phyloP scores from a whole-genome alignment of 2,113 vertebrate species.

The Larimichthys crocea region DNA sequence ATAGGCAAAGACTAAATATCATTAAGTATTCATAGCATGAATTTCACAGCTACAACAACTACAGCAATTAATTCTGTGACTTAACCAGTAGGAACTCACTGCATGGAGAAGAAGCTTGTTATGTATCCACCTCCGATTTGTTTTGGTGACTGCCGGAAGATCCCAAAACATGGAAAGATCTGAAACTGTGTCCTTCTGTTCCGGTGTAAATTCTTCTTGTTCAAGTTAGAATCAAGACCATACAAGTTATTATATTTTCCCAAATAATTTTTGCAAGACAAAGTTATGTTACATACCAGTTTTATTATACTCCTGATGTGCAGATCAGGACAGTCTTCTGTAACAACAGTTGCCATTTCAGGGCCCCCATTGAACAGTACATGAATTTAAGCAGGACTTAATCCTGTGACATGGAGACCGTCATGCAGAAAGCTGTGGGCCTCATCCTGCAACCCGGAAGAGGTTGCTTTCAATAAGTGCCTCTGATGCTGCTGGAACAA shows the following conservation, averaged over 20 bases:
- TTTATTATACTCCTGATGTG: slow-evolving; percentile 17
- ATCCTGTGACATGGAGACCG: background rate
- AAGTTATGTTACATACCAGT: slow-evolving; percentile 14
- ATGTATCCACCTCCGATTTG: slow-evolving; percentile 12
- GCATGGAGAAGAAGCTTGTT: slow-evolving; percentile 24
- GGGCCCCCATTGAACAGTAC: slow-evolving; percentile 23
- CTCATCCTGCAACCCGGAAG: slow-evolving; percentile 13
- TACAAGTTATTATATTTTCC: slow-evolving; percentile 10
- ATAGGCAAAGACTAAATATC: too few relatives aligned
- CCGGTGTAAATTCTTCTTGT: slow-evolving; percentile 13
- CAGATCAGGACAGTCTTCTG: slow-evolving; percentile 26
- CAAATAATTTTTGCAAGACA: background rate
- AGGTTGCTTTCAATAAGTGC: slow-evolving; percentile 10
- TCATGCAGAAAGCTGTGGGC: slow-evolving; percentile 14
- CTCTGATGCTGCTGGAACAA: slow-evolving; percentile 27
- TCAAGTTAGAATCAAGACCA: slow-evolving; percentile 18
- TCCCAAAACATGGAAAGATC: slow-evolving; percentile 17
- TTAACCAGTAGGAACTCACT: slow-evolving; percentile 2
- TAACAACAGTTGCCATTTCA: slow-evolving; percentile 17
- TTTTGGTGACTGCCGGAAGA: slow-evolving; percentile 7
- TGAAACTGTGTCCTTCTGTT: slow-evolving; percentile 2
- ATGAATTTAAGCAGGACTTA: slow-evolving; percentile 29
- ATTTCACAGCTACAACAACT: background rate
- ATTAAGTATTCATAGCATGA: too few relatives aligned
- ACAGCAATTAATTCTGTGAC: slow-evolving; percentile 10